Percentiles rank a stretch among this genome's conserved stretches.
Evolutionary conservation across 2,888 invertebrate genomes (phyloP).

Genomic region (Escarpia spicata): DNA sequence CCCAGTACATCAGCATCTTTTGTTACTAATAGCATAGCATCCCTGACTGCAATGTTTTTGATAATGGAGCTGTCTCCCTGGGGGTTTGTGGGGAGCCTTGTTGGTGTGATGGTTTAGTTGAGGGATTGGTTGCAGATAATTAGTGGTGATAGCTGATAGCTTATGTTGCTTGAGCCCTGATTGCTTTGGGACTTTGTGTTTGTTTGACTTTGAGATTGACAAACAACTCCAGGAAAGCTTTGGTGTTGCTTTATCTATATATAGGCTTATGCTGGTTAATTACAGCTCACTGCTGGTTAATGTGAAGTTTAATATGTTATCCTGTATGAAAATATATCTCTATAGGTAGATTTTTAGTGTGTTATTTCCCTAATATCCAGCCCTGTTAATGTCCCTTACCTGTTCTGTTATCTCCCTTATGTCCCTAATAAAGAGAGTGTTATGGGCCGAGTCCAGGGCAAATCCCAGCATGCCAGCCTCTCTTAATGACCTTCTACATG

Average conservation of each 20-base stretch:
- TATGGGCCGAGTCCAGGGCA: background rate
- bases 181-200: background rate
- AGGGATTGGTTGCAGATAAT: background rate
- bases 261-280: background rate
- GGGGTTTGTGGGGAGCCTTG: background rate
- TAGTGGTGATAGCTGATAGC: slow-evolving; percentile 3
- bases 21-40: background rate
- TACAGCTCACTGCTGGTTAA: background rate
- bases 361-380: background rate
- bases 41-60: background rate
- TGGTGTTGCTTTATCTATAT: background rate
- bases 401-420: background rate
- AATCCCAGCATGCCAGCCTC: background rate
- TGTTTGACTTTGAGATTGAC: background rate
- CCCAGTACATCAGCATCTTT: background rate
- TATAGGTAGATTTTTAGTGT: background rate
- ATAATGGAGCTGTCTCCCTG: background rate
- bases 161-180: background rate
- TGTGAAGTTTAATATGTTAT: background rate
- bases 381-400: background rate
- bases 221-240: background rate
- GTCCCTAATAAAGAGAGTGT: background rate
- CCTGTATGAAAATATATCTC: background rate
- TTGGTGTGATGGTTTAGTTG: background rate
- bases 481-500: background rate